Conservation (phyloP, 2,797 vertebrate species). For the Brachyrhaphis roseni region DNA sequence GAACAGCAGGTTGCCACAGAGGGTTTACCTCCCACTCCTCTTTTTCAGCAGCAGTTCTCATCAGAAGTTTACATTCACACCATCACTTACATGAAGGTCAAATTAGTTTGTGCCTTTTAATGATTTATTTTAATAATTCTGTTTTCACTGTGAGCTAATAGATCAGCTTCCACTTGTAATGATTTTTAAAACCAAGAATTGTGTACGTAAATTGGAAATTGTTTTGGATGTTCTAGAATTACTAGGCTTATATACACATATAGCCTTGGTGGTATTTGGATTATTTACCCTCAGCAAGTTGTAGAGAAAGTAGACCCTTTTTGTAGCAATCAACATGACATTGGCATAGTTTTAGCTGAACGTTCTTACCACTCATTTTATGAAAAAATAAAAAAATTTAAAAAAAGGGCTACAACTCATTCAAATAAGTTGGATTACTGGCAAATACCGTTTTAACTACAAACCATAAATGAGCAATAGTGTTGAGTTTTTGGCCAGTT, state of each 20-base stretch:
- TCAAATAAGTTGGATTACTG: neutral
- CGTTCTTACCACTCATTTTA: neutral
- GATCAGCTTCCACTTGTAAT: neutral
- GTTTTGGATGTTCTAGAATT: neutral
- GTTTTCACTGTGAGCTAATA: neutral
- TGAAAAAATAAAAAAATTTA: neutral
- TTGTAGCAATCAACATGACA: neutral
- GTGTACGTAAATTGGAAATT: neutral
- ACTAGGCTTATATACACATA: neutral
- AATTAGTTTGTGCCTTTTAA: neutral
- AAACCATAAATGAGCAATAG: neutral
- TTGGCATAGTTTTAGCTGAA: neutral
- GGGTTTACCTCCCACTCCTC: slow-evolving; percentile 16
- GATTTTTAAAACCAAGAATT: neutral
- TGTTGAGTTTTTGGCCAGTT: neutral
- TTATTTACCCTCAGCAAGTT: neutral
- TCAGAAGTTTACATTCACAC: neutral
- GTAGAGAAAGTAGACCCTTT: neutral
- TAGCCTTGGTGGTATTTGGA: neutral
- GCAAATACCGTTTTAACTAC: neutral
- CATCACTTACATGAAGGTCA: neutral
- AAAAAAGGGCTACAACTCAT: neutral
- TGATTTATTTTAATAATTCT: neutral
- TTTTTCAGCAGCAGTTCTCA: slow-evolving; percentile 16
- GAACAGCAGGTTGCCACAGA: slow-evolving; percentile 52